Evolutionary conservation across 2,797 vertebrate species (phyloP), one percentile per base, ranked within the genome.

Genomic region (Sebastes alutus): DNA sequence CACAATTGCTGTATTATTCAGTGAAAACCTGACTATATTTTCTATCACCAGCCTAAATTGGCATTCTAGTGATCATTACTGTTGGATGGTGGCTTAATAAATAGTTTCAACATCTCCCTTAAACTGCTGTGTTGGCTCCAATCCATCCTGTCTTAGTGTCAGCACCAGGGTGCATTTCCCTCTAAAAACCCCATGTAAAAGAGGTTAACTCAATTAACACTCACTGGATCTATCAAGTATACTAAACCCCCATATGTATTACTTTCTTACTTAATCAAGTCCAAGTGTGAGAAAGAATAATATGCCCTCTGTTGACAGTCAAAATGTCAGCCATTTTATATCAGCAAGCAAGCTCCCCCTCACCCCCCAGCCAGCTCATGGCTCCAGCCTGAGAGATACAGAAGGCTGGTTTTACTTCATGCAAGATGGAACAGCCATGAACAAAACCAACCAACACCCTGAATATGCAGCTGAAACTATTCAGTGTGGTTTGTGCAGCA

Each of bases 261-360:
- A 75, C 16, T 55, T 9, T 35, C 16, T 27, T 22, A 74, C 32
- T 75, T 30, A 4, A 73, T 63, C 49, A 13, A 32, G 25, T 1
- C 20, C 20, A 77, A 56, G 68, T 76, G 27, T 72, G 61, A 65
- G 64, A 55, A 77, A 69, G 54, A 87, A 86, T 83, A 88, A 82
- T 76, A 82, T 94, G 91, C 84, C 90, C 92, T 92, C 85, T 92
- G 85, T 93, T 93, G 90, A 92, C 93, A 93, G 91, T 84, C 93
- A 87, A 93, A 93, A 91, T 92, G 94, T 95, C 94, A 95, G 94
- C 94, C 94, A 95, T 95, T 95, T 95, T 95, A 90, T 81, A 91
- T 89, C 86, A 87, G 88, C 89, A 86, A 87, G 89, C 86, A 91
- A 91, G 90, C 86, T 89, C 82, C 90, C 86, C 83, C 87, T 84